These are phyloP conservation scores for Pogonophryne albipinna DNA, from an alignment of 2,797 vertebrate species.

Conservation along the genomic window DNA sequence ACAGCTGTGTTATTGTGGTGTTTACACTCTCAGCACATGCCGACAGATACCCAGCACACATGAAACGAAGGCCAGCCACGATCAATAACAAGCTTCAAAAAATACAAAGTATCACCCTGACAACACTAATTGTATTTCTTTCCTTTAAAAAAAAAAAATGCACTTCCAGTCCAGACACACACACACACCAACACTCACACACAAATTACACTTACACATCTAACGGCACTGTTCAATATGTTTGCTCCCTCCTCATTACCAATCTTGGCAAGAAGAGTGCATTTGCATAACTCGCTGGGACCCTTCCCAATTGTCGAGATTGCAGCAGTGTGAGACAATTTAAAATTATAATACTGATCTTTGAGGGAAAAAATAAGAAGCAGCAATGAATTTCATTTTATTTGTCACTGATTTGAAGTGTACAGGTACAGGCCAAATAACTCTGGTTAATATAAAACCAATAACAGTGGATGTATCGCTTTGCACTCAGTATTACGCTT, in stretches of 20 bases:
- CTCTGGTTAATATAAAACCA: background rate
- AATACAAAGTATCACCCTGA: conserved; percentile 44
- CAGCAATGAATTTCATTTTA: background rate
- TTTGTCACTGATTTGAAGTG: background rate
- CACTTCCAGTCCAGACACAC: too few relatives aligned
- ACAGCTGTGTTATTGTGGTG: conserved; percentile 41
- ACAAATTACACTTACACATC: background rate
- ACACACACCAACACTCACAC: background rate
- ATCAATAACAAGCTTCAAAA: conserved; percentile 59
- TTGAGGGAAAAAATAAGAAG: background rate
- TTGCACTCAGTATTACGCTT: background rate
- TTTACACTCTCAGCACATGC: conserved; percentile 48
- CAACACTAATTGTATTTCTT: conserved; percentile 24
- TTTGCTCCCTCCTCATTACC: conserved; percentile 57
- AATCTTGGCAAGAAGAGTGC: conserved; percentile 49
- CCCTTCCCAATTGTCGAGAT: conserved; percentile 60
- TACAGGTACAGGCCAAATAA: background rate
- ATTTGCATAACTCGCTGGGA: conserved; percentile 52
- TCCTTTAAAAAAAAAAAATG: too few relatives aligned
- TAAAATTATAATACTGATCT: conserved; percentile 50
- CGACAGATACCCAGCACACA: conserved; percentile 46
- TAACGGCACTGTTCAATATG: conserved; percentile 33
- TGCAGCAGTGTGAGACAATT: conserved; percentile 48
- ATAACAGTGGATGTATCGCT: background rate
- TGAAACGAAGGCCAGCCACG: conserved; percentile 35